Base-by-base conservation (phyloP, 2,888 invertebrate genomes). In the Dinocampus coccinellae region DNA sequence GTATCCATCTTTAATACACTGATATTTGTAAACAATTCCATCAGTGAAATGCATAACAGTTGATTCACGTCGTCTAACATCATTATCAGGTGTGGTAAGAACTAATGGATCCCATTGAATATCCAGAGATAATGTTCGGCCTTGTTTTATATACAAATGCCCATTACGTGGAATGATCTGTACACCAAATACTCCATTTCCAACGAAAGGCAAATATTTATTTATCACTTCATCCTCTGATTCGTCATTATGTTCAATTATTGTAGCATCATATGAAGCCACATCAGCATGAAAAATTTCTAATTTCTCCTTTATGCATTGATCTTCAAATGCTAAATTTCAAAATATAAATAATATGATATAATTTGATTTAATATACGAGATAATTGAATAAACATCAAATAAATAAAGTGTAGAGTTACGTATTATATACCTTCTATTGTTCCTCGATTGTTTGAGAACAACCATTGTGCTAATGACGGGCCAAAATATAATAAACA, bases 171-270 rank as follows among this genome's bases (percentile, higher is more conserved):
- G 89, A 63, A 91, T 89, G 53, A 94, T 87, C 47, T 92, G 89
- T 47, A 93, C 79, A 0, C 93, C 94, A 73, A 94, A 88, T 72
- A 92, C 88, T 0, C 95, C 95, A 87, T 95, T 95, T 11, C 94
- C 95, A 71, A 93, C 90, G 81, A 93, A 94, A 79, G 94, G 93
- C 84, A 93, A 89, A 80, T 91, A 93, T 76, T 90, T 89, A 55
- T 90, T 90, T 78, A 91, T 91, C 16, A 89, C 88, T 3, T 89
- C 87, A 4, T 89, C 88, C 3, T 91, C 89, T 42, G 88, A 87
- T 68, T 90, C 24, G n/a, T 39, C 29, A 16, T 13, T 36, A 22
- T 68, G 9, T 33, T 42, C 60, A 24, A 63, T 42, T 75, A 94
- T 88, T 82, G 92, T 92, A 9, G 91, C 92, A 83, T 93, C 93